phyloP scores from a whole-genome alignment of 2,888 invertebrate species.

The Epinotia bilunana region DNA sequence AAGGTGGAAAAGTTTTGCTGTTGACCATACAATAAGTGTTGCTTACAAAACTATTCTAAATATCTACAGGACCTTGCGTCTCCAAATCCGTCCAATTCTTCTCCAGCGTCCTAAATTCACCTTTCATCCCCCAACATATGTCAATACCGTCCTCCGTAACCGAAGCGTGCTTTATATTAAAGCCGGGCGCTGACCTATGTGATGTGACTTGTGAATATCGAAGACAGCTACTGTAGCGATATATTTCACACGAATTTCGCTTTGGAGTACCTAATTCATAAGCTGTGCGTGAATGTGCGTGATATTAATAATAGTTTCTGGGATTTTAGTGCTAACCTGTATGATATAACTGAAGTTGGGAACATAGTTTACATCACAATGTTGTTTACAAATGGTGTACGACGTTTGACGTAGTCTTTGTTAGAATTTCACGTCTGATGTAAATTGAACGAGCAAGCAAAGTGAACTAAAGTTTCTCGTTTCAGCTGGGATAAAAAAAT shows the following conservation, averaged over 20 bases:
- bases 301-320: neutral
- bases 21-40: neutral
- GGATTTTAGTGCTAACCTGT: neutral
- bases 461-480: too few species aligned
- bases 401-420: too few species aligned
- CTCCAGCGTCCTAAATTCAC: neutral
- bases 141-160: conserved; percentile 19
- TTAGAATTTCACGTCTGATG: too few species aligned
- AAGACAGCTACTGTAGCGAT: conserved; percentile 64
- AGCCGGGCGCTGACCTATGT: conserved; percentile 61
- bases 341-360: neutral
- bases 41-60: neutral
- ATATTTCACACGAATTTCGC: conserved; percentile 66
- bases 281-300: neutral
- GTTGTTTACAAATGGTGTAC: too few species aligned
- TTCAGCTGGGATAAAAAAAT: too few species aligned
- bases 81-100: neutral
- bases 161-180: conserved; percentile 60
- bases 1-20: too few species aligned
- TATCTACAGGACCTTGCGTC: neutral
- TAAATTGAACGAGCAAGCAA: too few species aligned
- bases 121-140: conserved; percentile 16
- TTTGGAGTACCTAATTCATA: conserved; percentile 37
- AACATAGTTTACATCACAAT: too few species aligned
- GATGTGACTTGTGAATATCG: conserved; percentile 69